Conservation (phyloP, 2,888 invertebrate genomes). For the Dendrolimus pini region DNA sequence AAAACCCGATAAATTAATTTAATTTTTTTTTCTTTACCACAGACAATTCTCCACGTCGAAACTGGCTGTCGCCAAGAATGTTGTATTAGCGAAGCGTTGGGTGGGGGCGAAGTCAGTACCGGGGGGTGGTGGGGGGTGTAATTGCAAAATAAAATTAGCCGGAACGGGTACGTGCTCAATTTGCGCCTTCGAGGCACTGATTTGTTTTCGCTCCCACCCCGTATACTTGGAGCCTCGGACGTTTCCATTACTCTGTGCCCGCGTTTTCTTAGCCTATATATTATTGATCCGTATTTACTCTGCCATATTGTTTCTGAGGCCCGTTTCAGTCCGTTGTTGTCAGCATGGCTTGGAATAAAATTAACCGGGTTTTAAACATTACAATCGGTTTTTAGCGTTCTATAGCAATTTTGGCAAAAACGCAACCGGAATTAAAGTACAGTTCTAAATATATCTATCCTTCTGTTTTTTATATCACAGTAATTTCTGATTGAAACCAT, state of each 20-base stretch:
- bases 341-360: neutral
- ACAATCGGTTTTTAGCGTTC: no score
- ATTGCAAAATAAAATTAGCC: conserved; percentile 78
- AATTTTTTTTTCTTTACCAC: conserved; percentile 12
- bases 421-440: no score
- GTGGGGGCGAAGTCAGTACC: conserved; percentile 22
- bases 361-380: no score
- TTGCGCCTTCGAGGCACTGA: conserved; percentile 73
- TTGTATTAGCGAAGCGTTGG: conserved; percentile 56
- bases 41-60: conserved; percentile 36
- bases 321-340: conserved; percentile 16
- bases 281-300: conserved; percentile 61
- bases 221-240: conserved; percentile 37
- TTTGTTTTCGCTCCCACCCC: conserved; percentile 69
- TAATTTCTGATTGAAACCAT: no score
- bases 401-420: no score
- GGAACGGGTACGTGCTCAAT: conserved; percentile 76
- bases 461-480: no score
- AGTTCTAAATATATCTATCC: no score
- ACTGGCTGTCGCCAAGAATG: conserved; percentile 67
- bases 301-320: conserved; percentile 52
- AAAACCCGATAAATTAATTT: conserved; percentile 17
- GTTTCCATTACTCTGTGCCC: conserved; percentile 40
- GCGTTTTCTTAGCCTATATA: conserved; percentile 68
- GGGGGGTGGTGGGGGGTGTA: conserved; percentile 51